phyloP scores from a whole-genome alignment of 1,140 invertebrate species.

The Eueides isabella region DNA sequence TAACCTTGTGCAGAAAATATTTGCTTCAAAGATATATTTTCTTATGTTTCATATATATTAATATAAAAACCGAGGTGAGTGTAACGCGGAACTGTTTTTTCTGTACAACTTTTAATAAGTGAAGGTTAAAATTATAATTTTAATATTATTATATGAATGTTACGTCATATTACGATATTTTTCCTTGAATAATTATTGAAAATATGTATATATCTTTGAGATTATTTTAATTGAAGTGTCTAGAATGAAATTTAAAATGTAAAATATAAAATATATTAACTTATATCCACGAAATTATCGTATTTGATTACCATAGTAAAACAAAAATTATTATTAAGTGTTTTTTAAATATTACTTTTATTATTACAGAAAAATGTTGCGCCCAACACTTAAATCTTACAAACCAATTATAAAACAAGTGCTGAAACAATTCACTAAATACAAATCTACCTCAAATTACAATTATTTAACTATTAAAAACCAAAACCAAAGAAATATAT shows the following conservation, averaged over 20 bases:
- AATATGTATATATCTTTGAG: too few species aligned
- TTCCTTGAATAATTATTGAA: neutral
- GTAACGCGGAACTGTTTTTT: neutral
- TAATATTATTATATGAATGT: neutral
- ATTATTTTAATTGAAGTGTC: too few species aligned
- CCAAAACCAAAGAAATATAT: neutral
- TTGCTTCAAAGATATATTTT: neutral
- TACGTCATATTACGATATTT: neutral
- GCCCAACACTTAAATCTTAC: neutral
- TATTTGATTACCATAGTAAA: neutral
- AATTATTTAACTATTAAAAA: conserved; percentile 11
- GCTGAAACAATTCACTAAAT: neutral
- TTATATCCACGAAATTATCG: neutral
- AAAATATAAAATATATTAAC: neutral
- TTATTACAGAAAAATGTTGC: neutral
- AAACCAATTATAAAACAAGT: neutral
- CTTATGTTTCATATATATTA: neutral
- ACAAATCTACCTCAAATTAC: neutral
- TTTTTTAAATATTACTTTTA: neutral
- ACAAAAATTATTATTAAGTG: neutral
- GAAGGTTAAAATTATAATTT: neutral
- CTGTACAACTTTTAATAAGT: neutral
- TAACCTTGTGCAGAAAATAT: conserved; percentile 10
- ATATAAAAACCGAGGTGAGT: neutral
- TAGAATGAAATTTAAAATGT: neutral